Evolutionary conservation across 2,797 vertebrate species (phyloP).

Genomic region (Nyctibius grandis): DNA sequence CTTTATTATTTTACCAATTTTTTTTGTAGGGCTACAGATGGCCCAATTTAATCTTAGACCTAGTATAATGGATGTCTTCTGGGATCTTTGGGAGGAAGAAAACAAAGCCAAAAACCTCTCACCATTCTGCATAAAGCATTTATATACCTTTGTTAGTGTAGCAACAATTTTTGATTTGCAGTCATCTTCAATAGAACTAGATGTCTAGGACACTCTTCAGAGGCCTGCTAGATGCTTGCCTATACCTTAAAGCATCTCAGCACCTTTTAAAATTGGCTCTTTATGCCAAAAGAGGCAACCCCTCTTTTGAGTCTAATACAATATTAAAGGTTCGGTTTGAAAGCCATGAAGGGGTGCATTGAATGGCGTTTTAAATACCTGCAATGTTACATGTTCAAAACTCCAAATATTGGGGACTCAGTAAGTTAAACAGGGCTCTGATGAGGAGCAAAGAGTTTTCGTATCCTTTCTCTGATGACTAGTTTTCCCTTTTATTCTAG

Average conservation of each 20-base stretch:
- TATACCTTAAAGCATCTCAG: conserved; percentile 54
- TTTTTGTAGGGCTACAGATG: not conserved
- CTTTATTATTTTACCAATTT: not conserved
- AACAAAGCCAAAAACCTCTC: conserved; percentile 63
- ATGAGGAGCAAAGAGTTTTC: conserved; percentile 56
- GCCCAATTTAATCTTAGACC: conserved; percentile 12
- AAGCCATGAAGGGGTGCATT: conserved; percentile 72
- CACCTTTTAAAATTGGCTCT: conserved; percentile 58
- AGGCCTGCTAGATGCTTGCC: conserved; percentile 60
- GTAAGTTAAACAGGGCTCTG: conserved; percentile 63
- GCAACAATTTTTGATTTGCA: not conserved
- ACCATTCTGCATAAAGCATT: not conserved
- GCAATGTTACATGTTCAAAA: conserved; percentile 76
- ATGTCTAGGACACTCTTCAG: not conserved
- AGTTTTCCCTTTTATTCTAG: conserved; percentile 70
- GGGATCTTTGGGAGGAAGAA: conserved; percentile 73
- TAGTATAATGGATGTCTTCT: conserved; percentile 64
- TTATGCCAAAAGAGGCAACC: conserved; percentile 58
- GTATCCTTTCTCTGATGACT: conserved; percentile 46
- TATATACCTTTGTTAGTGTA: not conserved
- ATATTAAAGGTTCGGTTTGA: conserved; percentile 75
- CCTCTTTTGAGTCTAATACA: conserved; percentile 57
- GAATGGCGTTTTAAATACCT: conserved; percentile 76
- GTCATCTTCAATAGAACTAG: not conserved
- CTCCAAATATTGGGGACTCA: conserved; percentile 61